Evolutionary conservation across 1,140 invertebrate species (phyloP).

Genomic region (Chironomus striatipennis): DNA sequence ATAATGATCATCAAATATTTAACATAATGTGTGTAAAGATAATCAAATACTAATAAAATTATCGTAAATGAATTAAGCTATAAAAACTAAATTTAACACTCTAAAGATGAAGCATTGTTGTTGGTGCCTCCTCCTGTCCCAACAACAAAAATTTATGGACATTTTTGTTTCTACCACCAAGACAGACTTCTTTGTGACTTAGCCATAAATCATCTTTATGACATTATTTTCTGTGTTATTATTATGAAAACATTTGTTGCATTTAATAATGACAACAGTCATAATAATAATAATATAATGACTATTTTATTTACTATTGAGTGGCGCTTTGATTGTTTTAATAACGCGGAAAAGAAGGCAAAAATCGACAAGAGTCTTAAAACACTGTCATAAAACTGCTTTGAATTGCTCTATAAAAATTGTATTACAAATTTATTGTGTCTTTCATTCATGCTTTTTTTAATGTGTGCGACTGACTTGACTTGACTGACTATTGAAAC

Average conservation of each 20-base stretch:
- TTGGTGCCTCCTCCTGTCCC: not conserved
- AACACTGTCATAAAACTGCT: not conserved
- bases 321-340: constrained; percentile 8
- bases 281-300: not conserved
- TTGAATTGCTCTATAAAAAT: not conserved
- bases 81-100: not conserved
- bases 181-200: not conserved
- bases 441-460: not conserved
- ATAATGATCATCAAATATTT: constrained; percentile 1
- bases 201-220: constrained; percentile 6
- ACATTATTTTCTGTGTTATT: no score
- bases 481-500: not conserved
- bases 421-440: constrained; percentile 14
- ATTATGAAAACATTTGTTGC: not conserved
- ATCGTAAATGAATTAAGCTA: constrained; percentile 17
- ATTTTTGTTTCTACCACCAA: no score
- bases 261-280: not conserved
- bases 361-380: not conserved
- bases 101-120: no score
- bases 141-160: not conserved
- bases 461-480: not conserved
- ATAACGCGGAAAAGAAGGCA: not conserved
- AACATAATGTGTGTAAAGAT: constrained; percentile 9
- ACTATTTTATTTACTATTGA: constrained; percentile 7
- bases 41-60: constrained; percentile 18